These are phyloP conservation scores for Camponotus vicinus DNA, from an alignment of 1,140 invertebrate genomes.

Conservation along the genomic window DNA sequence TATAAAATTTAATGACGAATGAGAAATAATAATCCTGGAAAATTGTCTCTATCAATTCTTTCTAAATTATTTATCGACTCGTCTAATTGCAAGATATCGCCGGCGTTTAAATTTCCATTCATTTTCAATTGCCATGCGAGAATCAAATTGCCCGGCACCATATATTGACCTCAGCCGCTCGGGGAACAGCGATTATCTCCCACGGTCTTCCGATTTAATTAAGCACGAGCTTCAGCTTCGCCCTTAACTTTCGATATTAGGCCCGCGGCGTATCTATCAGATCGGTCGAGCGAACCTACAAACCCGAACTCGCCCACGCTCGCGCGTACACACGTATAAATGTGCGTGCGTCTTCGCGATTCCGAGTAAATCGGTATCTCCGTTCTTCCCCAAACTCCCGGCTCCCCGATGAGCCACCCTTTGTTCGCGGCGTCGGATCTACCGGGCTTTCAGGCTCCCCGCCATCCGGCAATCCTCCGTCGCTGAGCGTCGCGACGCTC, in stretches of 20 bases:
- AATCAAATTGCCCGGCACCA: conserved; percentile 22
- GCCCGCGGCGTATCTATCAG: conserved; percentile 69
- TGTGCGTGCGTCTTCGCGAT: conserved; percentile 41
- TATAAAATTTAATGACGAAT: background rate
- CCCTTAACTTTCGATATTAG: conserved; percentile 78
- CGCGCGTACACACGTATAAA: background rate
- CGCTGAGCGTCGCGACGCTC: conserved; percentile 83
- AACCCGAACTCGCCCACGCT: conserved; percentile 38
- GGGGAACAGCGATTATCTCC: conserved; percentile 67
- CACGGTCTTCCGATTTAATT: conserved; percentile 79
- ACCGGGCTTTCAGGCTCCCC: conserved; percentile 67
- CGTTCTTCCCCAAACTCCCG: conserved; percentile 64
- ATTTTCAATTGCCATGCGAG: conserved; percentile 41
- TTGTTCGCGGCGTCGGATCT: conserved; percentile 78
- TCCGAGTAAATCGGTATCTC: conserved; percentile 66
- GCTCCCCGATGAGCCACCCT: conserved; percentile 71
- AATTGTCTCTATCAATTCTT: conserved; percentile 2
- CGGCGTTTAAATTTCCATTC: conserved; percentile 8
- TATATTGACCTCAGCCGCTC: conserved; percentile 53
- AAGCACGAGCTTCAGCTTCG: conserved; percentile 67
- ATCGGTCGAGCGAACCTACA: conserved; percentile 52
- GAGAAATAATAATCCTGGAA: background rate
- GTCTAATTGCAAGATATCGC: background rate
- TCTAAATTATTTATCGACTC: background rate
- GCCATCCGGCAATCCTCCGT: conserved; percentile 74